These are phyloP conservation scores for Phymanthus crucifer DNA, from an alignment of 92 coral and sea anemone species.

Conservation along the genomic window DNA sequence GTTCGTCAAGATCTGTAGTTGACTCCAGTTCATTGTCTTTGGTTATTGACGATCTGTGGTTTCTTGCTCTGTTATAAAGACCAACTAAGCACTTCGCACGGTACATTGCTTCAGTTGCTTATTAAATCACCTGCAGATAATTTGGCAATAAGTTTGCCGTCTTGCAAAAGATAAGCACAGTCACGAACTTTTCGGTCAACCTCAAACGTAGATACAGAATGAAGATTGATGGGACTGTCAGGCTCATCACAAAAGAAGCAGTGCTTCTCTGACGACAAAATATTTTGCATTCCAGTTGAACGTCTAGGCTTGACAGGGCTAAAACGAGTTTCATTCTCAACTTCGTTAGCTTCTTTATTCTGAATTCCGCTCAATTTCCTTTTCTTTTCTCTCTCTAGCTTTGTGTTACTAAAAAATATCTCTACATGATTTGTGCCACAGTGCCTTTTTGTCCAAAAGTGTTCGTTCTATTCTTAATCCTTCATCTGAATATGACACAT, in stretches of 20 bases:
- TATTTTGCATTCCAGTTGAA: conserved; percentile 6
- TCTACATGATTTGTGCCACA: conserved; percentile 62
- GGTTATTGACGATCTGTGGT: conserved; percentile 21
- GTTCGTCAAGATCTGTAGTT: conserved; percentile 47
- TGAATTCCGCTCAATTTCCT: conserved; percentile 39
- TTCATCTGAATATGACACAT: conserved; percentile 23
- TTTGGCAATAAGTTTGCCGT: conserved; percentile 50
- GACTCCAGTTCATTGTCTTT: conserved; percentile 22
- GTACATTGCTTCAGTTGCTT: conserved; percentile 53
- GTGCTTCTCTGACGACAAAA: neutral
- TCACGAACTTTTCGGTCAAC: conserved; percentile 49
- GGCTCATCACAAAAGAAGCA: conserved; percentile 29
- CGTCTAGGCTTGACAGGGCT: conserved; percentile 44
- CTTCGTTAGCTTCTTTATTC: conserved; percentile 12
- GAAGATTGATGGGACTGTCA: conserved; percentile 19
- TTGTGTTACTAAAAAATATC: conserved; percentile 46
- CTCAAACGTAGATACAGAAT: conserved; percentile 38
- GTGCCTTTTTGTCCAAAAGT: conserved; percentile 38
- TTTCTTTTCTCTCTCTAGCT: conserved; percentile 36
- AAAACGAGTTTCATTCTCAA: conserved; percentile 16
- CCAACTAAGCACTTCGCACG: conserved; percentile 53
- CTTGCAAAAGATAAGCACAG: conserved; percentile 51
- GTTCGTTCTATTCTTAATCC: conserved; percentile 43
- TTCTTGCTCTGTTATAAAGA: conserved; percentile 48
- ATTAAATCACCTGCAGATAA: conserved; percentile 49